Evolutionary conservation across 64 coral and sea anemone genomes (phyloP).

Genomic region (Montipora cactus): DNA sequence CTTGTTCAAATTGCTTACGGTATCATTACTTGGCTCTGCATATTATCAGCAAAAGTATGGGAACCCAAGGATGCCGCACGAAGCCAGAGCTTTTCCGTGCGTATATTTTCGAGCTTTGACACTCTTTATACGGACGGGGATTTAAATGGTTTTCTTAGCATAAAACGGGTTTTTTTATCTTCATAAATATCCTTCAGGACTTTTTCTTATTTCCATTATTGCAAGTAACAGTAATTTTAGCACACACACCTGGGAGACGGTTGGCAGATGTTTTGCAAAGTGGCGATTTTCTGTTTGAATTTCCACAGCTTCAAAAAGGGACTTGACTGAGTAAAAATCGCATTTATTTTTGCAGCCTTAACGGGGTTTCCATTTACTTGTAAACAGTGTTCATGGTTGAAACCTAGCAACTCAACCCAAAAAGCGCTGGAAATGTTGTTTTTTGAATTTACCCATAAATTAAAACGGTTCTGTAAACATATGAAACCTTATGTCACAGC

Average conservation of each 20-base stretch:
- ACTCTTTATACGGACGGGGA: background rate
- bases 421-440: constrained; percentile 48
- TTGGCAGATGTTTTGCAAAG: constrained; percentile 55
- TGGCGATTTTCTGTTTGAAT: constrained; percentile 61
- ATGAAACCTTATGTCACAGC: constrained; percentile 69
- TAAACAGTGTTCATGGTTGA: background rate
- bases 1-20: constrained; percentile 44
- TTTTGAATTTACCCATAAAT: constrained; percentile 68
- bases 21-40: background rate
- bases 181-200: background rate
- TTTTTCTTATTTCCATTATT: constrained; percentile 47
- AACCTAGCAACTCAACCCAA: constrained; percentile 26
- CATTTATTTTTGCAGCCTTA: background rate
- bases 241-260: constrained; percentile 68
- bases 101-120: background rate
- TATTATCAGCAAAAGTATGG: background rate
- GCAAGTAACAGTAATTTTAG: constrained; percentile 68
- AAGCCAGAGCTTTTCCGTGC: constrained; percentile 3
- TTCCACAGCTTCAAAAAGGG: constrained; percentile 38
- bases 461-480: constrained; percentile 85
- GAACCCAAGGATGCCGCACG: background rate
- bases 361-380: background rate
- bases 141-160: background rate
- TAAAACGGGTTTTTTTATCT: background rate
- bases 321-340: constrained; percentile 11